Conservation (phyloP, 2,797 vertebrate genomes). For the Anabacerthia variegaticeps region DNA sequence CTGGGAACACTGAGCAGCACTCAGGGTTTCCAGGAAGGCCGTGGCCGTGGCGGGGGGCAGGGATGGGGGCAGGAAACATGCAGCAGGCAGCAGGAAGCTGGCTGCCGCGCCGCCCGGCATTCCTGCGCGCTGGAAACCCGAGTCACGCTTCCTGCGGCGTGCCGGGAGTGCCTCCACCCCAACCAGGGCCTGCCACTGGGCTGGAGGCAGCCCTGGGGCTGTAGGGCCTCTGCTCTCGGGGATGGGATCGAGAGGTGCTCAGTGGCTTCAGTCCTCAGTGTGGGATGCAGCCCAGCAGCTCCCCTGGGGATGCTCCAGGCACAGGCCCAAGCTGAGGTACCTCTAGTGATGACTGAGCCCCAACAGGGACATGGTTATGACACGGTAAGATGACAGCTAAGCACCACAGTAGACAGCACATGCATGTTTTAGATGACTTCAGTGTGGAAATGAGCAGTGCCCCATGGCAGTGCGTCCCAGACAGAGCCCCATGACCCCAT, state of each 20-base stretch:
- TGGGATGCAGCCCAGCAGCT: not conserved
- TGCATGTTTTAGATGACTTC: rapidly evolving
- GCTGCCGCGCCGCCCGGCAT: conserved; percentile 34
- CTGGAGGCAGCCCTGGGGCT: not conserved
- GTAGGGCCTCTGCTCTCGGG: not conserved
- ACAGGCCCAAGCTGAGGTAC: not conserved
- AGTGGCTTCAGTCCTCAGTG: not conserved
- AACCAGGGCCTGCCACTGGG: not conserved
- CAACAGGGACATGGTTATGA: rapidly evolving
- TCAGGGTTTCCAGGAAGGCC: conserved; percentile 71
- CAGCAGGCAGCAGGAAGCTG: conserved; percentile 77
- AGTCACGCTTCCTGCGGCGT: conserved; percentile 72
- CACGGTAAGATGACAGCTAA: rapidly evolving
- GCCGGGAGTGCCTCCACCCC: conserved; percentile 51
- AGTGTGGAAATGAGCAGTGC: rapidly evolving
- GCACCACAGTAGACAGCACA: not conserved
- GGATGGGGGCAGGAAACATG: conserved; percentile 78
- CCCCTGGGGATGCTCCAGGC: not conserved
- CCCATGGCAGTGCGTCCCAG: not conserved
- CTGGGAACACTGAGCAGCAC: conserved; percentile 9
- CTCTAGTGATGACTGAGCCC: rapidly evolving
- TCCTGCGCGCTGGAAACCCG: conserved; percentile 69
- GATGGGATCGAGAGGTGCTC: not conserved
- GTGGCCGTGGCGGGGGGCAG: conserved; percentile 12
- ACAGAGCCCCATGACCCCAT: rapidly evolving